Percentiles rank a stretch among this genome's conserved stretches.
Evolutionary conservation across 2,113 vertebrate genomes (phyloP).

Genomic region (Sebastes fasciatus): DNA sequence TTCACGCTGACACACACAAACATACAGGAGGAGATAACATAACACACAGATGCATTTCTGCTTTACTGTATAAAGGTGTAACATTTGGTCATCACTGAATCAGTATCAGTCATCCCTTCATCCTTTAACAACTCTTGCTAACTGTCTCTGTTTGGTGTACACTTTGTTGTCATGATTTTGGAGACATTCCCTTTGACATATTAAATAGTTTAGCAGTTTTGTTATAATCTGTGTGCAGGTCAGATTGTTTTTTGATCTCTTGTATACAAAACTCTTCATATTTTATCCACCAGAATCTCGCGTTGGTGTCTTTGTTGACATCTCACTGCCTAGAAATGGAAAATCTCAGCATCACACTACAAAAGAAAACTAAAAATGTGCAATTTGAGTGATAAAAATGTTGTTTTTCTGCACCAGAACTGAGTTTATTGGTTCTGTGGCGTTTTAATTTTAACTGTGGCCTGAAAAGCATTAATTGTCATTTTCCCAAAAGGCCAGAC

Average conservation of each 20-base stretch:
- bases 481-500: not conserved
- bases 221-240: not conserved
- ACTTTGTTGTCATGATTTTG: not conserved
- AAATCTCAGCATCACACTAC: not conserved
- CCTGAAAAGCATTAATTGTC: not conserved
- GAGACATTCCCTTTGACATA: not conserved
- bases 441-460: not conserved
- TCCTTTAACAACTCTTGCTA: not conserved
- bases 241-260: not conserved
- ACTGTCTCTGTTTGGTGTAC: not conserved
- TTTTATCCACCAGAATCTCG: not conserved
- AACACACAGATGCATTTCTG: not conserved
- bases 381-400: not conserved
- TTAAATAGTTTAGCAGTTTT: not conserved
- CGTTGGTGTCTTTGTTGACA: not conserved
- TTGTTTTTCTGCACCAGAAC: not conserved
- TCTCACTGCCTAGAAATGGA: not conserved
- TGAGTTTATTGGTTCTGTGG: not conserved
- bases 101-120: not conserved
- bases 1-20: not conserved
- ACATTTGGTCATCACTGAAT: not conserved
- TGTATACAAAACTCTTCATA: too few species aligned
- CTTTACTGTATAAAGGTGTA: not conserved
- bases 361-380: not conserved
- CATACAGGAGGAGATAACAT: not conserved